Evolutionary conservation across 2,888 invertebrate genomes (phyloP).

Genomic region (Chrysomela aeneicollis): DNA sequence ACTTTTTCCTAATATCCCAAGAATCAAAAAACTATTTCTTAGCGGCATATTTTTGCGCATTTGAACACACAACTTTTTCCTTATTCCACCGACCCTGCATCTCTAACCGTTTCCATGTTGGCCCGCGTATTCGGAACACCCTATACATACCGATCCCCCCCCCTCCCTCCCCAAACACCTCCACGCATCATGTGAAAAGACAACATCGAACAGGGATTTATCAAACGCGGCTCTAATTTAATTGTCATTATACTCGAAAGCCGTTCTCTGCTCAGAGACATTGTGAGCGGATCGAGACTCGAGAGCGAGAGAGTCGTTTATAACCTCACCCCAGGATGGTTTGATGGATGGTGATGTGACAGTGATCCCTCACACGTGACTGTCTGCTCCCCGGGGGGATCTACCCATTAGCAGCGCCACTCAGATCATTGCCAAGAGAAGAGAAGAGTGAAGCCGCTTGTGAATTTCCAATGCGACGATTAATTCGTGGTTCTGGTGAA

Average conservation of each 20-base stretch:
- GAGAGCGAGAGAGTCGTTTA: slow-evolving; percentile 24
- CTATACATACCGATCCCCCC: background rate
- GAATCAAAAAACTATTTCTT: too few species aligned
- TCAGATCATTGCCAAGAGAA: slow-evolving; percentile 51
- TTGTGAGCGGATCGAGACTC: slow-evolving; percentile 9
- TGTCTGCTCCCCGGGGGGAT: slow-evolving; percentile 53
- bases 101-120: too few species aligned
- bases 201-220: slow-evolving; percentile 32
- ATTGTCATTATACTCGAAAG: slow-evolving; percentile 32
- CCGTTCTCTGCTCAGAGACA: slow-evolving; percentile 10
- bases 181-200: background rate
- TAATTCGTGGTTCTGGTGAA: slow-evolving; percentile 25
- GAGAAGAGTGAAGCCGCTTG: slow-evolving; percentile 38
- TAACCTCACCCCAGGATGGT: slow-evolving; percentile 27
- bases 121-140: too few species aligned
- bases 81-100: too few species aligned
- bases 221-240: slow-evolving; percentile 33
- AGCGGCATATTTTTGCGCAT: too few species aligned
- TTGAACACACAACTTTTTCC: too few species aligned
- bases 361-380: slow-evolving; percentile 59
- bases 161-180: background rate
- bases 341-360: slow-evolving; percentile 58
- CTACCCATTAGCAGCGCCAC: slow-evolving; percentile 54
- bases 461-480: slow-evolving; percentile 39
- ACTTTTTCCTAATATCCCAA: too few species aligned